Evolutionary conservation across 2,888 invertebrate species (phyloP).

Genomic region (Anagyrus pseudococci): DNA sequence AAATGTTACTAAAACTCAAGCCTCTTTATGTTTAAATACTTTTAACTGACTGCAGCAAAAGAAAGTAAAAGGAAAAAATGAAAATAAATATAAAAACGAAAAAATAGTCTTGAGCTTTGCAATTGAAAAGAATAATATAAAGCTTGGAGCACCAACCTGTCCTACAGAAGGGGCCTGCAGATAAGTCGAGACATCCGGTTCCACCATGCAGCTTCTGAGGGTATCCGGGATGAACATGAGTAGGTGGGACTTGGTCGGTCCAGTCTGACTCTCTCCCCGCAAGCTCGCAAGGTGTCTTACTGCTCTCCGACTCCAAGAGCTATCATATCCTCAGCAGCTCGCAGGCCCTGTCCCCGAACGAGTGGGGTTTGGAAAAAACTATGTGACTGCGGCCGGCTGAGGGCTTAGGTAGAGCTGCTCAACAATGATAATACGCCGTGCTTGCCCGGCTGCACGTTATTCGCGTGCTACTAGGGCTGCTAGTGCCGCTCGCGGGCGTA

Average conservation of each 20-base stretch:
- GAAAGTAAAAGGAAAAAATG: not conserved
- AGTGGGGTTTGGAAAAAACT: no score
- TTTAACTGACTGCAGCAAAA: not conserved
- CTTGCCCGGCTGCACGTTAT: no score
- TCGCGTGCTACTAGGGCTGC: no score
- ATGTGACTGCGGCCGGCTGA: no score
- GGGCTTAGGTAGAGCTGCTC: no score
- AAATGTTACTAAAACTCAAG: no score
- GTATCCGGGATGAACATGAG: slow-evolving; percentile 91
- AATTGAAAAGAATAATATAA: no score
- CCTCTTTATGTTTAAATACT: no score
- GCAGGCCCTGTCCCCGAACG: not conserved
- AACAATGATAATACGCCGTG: no score
- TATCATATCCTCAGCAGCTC: not conserved
- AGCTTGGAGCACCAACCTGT: slow-evolving; percentile 74
- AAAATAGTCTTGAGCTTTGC: not conserved
- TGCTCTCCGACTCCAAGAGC: slow-evolving; percentile 15
- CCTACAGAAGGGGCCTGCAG: slow-evolving; percentile 94
- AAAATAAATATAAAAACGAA: no score
- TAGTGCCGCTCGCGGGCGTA: not conserved
- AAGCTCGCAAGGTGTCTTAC: slow-evolving; percentile 8
- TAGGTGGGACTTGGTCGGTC: slow-evolving; percentile 51
- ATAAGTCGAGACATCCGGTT: slow-evolving; percentile 93
- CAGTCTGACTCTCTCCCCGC: slow-evolving; percentile 44
- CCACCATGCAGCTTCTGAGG: slow-evolving; percentile 94